A percentile compares a stretch with the other conserved stretches of the same genome.
phyloP scores from a whole-genome alignment of 2,113 vertebrate species.

The Gobiocypris rarus region DNA sequence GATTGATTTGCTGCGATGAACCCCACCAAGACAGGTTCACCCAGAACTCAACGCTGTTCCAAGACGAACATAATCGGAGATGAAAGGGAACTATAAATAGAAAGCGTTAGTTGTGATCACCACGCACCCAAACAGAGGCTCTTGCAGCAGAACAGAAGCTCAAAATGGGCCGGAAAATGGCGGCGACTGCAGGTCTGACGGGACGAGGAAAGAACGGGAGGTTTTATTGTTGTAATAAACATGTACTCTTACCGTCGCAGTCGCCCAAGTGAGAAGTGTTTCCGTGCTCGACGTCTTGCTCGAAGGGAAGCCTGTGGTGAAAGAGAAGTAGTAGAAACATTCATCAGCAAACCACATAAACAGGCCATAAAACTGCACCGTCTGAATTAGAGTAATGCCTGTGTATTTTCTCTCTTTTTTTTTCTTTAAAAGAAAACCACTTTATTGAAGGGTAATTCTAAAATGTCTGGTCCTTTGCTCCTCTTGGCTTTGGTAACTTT shows the following conservation, averaged over 20 bases:
- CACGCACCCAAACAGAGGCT: background rate
- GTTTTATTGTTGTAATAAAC: slow-evolving; percentile 16
- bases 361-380: background rate
- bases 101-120: background rate
- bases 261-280: slow-evolving; percentile 91
- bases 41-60: background rate
- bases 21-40: slow-evolving; percentile 25
- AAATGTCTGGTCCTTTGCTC: background rate
- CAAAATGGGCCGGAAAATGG: background rate
- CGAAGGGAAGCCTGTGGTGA: slow-evolving; percentile 81
- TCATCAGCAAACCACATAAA: slow-evolving; percentile 59
- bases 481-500: slow-evolving; percentile 7
- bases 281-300: slow-evolving; percentile 88
- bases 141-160: background rate
- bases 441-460: background rate
- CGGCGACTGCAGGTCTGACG: background rate
- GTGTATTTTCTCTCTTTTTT: background rate
- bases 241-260: slow-evolving; percentile 86
- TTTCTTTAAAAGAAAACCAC: background rate
- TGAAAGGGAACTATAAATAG: slow-evolving; percentile 37
- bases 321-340: slow-evolving; percentile 60
- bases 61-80: slow-evolving; percentile 1
- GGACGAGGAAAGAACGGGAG: background rate
- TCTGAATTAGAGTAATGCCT: slow-evolving; percentile 22
- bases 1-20: slow-evolving; percentile 55